Evolutionary conservation across 2,797 vertebrate genomes (phyloP).

Genomic region (Enteromius trimaculatus): DNA sequence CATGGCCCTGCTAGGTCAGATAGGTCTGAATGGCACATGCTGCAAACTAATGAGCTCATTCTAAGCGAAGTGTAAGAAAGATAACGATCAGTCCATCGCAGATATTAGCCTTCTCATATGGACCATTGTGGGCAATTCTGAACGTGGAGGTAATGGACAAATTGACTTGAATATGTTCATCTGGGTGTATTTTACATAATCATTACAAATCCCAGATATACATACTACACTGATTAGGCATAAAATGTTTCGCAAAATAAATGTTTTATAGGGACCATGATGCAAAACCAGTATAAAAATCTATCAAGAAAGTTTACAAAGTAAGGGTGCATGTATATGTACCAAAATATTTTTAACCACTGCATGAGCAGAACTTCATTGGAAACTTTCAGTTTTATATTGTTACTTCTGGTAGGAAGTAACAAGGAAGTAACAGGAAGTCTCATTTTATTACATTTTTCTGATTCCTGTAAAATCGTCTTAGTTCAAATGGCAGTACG

Average conservation of each 20-base stretch:
- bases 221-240: not conserved
- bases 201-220: not conserved
- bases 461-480: too few species aligned
- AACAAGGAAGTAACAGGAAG: too few species aligned
- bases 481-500: too few species aligned
- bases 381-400: too few species aligned
- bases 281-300: not conserved
- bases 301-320: not conserved
- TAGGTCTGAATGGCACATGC: not conserved
- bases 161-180: not conserved
- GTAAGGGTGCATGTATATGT: not conserved
- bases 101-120: not conserved
- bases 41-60: constrained; percentile 5
- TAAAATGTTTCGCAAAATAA: not conserved
- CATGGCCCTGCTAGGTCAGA: not conserved
- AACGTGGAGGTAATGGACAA: not conserved
- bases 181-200: not conserved
- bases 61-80: not conserved
- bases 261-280: not conserved
- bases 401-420: too few species aligned
- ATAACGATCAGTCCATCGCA: not conserved
- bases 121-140: not conserved
- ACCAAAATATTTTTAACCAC: not conserved
- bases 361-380: too few species aligned
- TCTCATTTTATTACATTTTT: too few species aligned